Evolutionary conservation across 2,797 vertebrate genomes (phyloP).

Genomic region (Otolemur crassicaudatus): DNA sequence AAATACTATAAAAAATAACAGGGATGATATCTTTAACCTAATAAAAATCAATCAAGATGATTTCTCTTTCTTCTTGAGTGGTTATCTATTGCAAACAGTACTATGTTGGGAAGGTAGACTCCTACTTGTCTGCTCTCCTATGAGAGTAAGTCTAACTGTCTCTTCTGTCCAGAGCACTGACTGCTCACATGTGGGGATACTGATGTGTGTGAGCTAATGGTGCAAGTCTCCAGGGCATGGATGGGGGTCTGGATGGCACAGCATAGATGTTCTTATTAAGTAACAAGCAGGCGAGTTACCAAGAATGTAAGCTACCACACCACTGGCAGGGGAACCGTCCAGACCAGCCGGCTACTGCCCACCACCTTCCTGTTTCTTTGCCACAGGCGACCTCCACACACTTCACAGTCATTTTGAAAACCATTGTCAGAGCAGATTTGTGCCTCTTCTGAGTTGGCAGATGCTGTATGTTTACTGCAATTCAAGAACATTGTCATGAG

Average conservation of each 20-base stretch:
- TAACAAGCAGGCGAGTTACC: constrained; percentile 18
- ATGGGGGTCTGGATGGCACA: background rate
- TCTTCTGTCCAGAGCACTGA: constrained; percentile 30
- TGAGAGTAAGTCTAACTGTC: background rate
- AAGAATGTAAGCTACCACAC: background rate
- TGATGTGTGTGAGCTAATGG: background rate
- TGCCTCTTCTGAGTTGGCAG: constrained; percentile 63
- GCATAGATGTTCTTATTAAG: background rate
- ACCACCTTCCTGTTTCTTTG: constrained; percentile 41
- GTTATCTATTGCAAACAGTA: constrained; percentile 33
- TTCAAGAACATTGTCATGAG: constrained; percentile 66
- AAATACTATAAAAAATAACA: constrained; percentile 67
- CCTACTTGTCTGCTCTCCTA: background rate
- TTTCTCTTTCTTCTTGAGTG: constrained; percentile 53
- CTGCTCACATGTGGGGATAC: background rate
- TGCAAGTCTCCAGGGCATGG: background rate
- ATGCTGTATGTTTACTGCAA: constrained; percentile 45
- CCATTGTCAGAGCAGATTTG: constrained; percentile 41
- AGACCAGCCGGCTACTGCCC: background rate
- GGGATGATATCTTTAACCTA: constrained; percentile 69
- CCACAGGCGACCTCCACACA: background rate
- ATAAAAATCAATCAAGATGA: constrained; percentile 61
- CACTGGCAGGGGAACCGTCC: background rate
- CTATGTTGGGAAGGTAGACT: constrained; percentile 41
- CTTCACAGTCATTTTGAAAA: constrained; percentile 75